These are phyloP conservation scores for Peromyscus leucopus DNA, from an alignment of 2,113 vertebrate species.

Conservation along the genomic window DNA sequence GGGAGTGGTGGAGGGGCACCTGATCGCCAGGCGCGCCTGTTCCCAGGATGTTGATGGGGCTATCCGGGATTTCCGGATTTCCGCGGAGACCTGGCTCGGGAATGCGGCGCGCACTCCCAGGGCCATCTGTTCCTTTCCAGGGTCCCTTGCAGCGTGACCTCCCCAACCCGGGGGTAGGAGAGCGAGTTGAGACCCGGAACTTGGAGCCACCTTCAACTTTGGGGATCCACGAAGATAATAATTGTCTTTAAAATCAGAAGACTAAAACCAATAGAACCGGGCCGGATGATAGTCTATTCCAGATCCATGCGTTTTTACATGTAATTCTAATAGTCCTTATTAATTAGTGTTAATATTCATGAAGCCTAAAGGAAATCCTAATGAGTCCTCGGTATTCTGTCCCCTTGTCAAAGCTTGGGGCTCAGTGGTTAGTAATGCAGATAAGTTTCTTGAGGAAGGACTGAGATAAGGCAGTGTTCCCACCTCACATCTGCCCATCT, in stretches of 20 bases:
- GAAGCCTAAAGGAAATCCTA: background rate
- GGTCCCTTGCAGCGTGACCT: background rate
- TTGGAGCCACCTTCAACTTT: background rate
- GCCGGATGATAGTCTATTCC: background rate
- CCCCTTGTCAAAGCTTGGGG: background rate
- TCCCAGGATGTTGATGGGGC: background rate
- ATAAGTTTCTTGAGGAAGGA: background rate
- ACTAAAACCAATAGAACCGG: background rate
- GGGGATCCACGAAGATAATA: background rate
- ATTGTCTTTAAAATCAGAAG: background rate
- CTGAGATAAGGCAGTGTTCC: background rate
- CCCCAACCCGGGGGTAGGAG: too few species aligned
- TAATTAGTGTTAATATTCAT: background rate
- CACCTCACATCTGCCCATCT: background rate
- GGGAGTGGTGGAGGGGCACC: accelerated
- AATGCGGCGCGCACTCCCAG: background rate
- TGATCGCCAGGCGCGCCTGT: background rate
- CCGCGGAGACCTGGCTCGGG: background rate
- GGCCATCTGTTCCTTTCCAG: background rate
- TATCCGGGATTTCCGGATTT: background rate
- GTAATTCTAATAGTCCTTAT: background rate
- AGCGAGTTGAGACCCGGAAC: background rate
- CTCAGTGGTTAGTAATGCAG: background rate
- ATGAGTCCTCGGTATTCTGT: background rate
- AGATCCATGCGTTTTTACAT: background rate